Base-by-base conservation (phyloP, 2,797 vertebrate species). In the Hephaestus fuliginosus region DNA sequence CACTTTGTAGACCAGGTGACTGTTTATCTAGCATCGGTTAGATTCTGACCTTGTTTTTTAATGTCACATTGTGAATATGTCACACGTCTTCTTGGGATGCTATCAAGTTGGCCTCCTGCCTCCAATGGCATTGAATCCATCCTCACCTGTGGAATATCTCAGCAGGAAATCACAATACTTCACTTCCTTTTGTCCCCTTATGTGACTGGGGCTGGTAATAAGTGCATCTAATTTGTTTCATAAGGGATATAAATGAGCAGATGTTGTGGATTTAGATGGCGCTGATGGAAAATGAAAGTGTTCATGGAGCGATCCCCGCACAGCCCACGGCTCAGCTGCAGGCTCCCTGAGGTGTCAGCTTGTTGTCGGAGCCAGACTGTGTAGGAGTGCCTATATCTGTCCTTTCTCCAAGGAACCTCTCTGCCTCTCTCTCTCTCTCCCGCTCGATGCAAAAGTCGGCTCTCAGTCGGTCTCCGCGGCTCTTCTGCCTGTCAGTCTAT, bases 381-480 rank as follows among this genome's bases (percentile, higher is more conserved):
- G 95, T 93, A 84, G 94, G 95, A 92, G 94, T 41, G 81, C 60
- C 91, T 95, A 94, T 95, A 94, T 94, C 89, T 93, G 94, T 91
- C 87, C 81, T 82, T 78, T 84, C 84, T 91, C 78, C 39, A 51
- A 84, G 83, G 80, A 84, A 70, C 76, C 52, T 63, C 66, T 81
- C 72, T 53, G 62, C 78, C 77, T 62, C 20, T 64, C 30, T 62
- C 70, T 73, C 15, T 22, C 46, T 51, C 33, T 30, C 11, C 10
- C 68, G 12, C 48, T 80, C 15, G 2, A 55, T 76, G 72, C 70
- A 61, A 39, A 70, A 76, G 72, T 81, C 75, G 57, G 63, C 74
- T 78, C 74, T 33, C 5, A 52, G 70, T 63, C 30, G 30, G 36
- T 62, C 62, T 76, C 76, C 30, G 53, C 70, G 67, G 25, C 53